Base-by-base conservation (phyloP, 2,113 vertebrate genomes). In the Lanius ludovicianus region DNA sequence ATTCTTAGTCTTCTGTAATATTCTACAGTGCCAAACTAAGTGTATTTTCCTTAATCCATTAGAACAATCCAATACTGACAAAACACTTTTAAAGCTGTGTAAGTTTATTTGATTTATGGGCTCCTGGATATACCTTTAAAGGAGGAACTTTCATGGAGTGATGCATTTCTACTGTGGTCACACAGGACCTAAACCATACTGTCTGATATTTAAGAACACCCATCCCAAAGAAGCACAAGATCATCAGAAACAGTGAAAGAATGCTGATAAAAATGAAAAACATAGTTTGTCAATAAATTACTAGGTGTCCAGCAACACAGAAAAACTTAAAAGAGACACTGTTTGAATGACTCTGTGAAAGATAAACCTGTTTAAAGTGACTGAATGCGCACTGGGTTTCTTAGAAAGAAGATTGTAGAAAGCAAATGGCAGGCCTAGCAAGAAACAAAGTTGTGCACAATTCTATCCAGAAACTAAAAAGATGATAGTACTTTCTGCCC, bases 1-100 rank as follows among this genome's bases (percentile, higher is more conserved):
- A 88, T 19, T 90, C 88, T 70, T 60, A 74, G 44, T 24, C 35
- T 67, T 65, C 59, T 46, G 71, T 22, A 93, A 50, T 31, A 69
- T 13, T 13, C 31, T 67, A 50, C 50, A 46, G 27, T 59, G 84
- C 31, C 25, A 76, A 85, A 30, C 16, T 41, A 35, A 59, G 27
- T 31, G 17, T 22, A 27, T 76, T 52, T 92, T 77, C 47, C 47
- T 74, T 63, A 95, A 80, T 28, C 47, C 13, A 25, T 33, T 23
- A 71, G 27, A 84, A 89, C 30, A 87, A 96, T 44, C 27, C 81
- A 89, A 4, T 25, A 70, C 15, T 52, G 91, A 87, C 44, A 84
- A 39, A 80, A 30, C 7, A 82, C 44, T 75, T 56, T n/a, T 23
- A 33, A 92, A 85, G 76, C 4, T 41, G 18, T 46, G 1, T 22